Evolutionary conservation across 2,113 vertebrate genomes (phyloP), one percentile per base, ranked within the genome.

Genomic region (Lophius piscatorius): DNA sequence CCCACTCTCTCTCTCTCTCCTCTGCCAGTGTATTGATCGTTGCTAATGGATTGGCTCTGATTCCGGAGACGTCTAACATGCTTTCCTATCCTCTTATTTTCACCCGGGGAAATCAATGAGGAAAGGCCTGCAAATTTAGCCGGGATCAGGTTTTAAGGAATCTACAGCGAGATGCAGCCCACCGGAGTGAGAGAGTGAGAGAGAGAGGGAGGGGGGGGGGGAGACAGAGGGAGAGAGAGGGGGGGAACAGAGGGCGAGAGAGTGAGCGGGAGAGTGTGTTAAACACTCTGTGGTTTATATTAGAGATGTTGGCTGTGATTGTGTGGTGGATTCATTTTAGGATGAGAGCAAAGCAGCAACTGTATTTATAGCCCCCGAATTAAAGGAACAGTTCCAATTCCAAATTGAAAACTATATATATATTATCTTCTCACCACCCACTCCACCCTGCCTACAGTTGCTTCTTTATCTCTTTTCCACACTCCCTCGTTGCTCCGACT

Each of bases 21-120:
- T 87, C 87, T 88, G 81, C 90, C 87, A 86, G 90, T 72, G 89
- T 96, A 97, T 97, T 91, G 95, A 96, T 96, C 90, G 89, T 82
- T 89, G 81, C 92, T 97, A 96, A 97, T 96, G 94, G 94, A 95
- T 93, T 93, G 93, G 93, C 94, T 95, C 94, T 92, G 91, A 94
- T 95, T 95, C 94, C 94, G 93, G 92, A 90, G 90, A 89, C 90
- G 91, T 94, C 92, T 89, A 84, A 94, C 74, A 88, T 90, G 93
- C 90, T 94, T 91, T 92, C 89, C 90, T 90, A 92, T 93, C 92
- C 92, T 93, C 51, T 71, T 93, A 92, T 87, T 93, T 92, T 91
- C 90, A 91, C 87, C 91, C 89, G 84, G 90, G 92, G 93, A 94
- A 92, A 95, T 96, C 94, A 93, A 95, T 96, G 93, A 88, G 35